Evolutionary conservation across 2,113 vertebrate genomes (phyloP), one percentile per base, ranked within the genome.

Genomic region (Elanoides forficatus): DNA sequence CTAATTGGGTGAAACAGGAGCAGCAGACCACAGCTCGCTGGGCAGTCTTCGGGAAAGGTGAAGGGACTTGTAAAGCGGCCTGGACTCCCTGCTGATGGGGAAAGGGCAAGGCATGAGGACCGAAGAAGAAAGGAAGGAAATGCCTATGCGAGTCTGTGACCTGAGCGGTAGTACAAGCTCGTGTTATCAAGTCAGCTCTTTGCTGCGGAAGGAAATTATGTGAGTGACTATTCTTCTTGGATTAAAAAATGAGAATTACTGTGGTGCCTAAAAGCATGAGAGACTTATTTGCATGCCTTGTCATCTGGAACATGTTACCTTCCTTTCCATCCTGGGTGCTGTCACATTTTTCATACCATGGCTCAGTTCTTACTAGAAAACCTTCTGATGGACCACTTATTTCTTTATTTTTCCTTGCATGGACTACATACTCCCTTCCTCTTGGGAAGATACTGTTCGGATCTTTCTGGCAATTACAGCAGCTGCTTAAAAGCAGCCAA

Each of bases 1-100:
- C 70, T 95, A 95, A 96, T 55, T 94, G 95, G 88, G 88, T n/a
- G 53, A 65, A 68, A 42, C 19, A 50, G 73, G 76, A 95, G 92
- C 62, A 29, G 92, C 81, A 59, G 70, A 30, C 38, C 86, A 15
- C 4, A 22, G 79, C 90, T 60, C 7, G 1, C 56, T 0, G 25
- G 93, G 81, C 81, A 90, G 68, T 26, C 89, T 55, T 43, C 74
- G 11, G 81, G 36, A 67, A 11, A 62, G 81, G 43, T n/a, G 43
- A 52, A 59, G 50, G 87, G 62, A 22, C 90, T 52, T 22, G 62
- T 10, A 40, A 36, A 79, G 66, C 0, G 1, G 20, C 48, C 71
- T 22, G 78, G 14, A 2, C 22, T 84, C 40, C 10, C 86, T 68
- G 62, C 76, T 74, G 53, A 3, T 29, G 71, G 53, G 67, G 45